Evolutionary conservation across 2,888 invertebrate species (phyloP).

Genomic region (Sphaerophoria taeniata): DNA sequence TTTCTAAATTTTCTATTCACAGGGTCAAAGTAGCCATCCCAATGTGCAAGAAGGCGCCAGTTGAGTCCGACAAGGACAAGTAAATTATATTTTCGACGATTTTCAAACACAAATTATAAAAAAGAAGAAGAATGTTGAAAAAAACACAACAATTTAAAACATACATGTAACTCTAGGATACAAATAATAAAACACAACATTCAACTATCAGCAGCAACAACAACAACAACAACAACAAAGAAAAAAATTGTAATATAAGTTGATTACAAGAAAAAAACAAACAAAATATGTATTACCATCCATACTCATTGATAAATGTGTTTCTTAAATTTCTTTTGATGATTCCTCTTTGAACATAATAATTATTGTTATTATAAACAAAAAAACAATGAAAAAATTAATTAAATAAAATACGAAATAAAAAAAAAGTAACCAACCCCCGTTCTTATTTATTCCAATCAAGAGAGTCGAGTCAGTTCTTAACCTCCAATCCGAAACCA

Average conservation of each 20-base stretch:
- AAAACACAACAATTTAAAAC: slow-evolving; percentile 55
- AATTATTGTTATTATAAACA: slow-evolving; percentile 43
- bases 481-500: slow-evolving; percentile 42
- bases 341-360: slow-evolving; percentile 74
- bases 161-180: slow-evolving; percentile 69
- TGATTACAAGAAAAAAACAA: slow-evolving; percentile 56
- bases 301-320: slow-evolving; percentile 78
- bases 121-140: slow-evolving; percentile 39
- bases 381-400: slow-evolving; percentile 42
- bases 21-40: slow-evolving; percentile 95
- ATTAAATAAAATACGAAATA: slow-evolving; percentile 5
- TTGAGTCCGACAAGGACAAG: slow-evolving; percentile 92
- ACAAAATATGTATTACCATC: slow-evolving; percentile 47
- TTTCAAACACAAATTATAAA: slow-evolving; percentile 35
- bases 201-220: slow-evolving; percentile 74
- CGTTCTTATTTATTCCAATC: slow-evolving; percentile 6
- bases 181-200: slow-evolving; percentile 59
- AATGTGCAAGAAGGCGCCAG: slow-evolving; percentile 93
- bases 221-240: slow-evolving; percentile 74
- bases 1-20: slow-evolving; percentile 78
- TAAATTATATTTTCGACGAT: slow-evolving; percentile 82
- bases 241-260: slow-evolving; percentile 67
- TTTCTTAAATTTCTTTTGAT: slow-evolving; percentile 75
- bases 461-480: slow-evolving; percentile 51
- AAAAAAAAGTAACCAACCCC: slow-evolving; percentile 53